Evolutionary conservation across 2,113 vertebrate species (phyloP).

Genomic region (Datnioides undecimradiatus): DNA sequence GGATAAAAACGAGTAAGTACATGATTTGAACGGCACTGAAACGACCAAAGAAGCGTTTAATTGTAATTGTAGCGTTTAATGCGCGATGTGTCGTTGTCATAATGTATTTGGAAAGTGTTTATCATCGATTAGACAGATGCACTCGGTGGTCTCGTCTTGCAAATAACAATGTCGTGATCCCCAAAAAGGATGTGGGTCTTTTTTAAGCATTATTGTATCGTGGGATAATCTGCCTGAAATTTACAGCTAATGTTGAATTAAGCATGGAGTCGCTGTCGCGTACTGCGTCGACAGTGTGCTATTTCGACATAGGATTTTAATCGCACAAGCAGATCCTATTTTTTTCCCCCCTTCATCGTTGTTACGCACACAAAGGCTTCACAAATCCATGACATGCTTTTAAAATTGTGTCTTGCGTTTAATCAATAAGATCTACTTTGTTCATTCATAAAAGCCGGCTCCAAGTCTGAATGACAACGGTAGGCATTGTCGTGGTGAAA

Average conservation of each 20-base stretch:
- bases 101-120: constrained; percentile 53
- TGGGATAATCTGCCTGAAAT: neutral
- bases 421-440: constrained; percentile 53
- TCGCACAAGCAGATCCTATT: neutral
- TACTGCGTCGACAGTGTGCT: constrained; percentile 30
- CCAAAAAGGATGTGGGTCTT: constrained; percentile 18
- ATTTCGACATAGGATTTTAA: constrained; percentile 29
- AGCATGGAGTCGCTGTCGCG: constrained; percentile 2
- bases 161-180: constrained; percentile 48
- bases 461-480: constrained; percentile 67
- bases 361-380: neutral
- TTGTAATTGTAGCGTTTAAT: constrained; percentile 1
- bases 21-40: neutral
- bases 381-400: constrained; percentile 5
- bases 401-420: constrained; percentile 28
- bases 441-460: constrained; percentile 73
- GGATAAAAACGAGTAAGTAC: constrained; percentile 90
- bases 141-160: constrained; percentile 60
- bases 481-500: constrained; percentile 58
- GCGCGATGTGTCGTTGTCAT: constrained; percentile 22
- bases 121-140: constrained; percentile 61
- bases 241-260: constrained; percentile 14
- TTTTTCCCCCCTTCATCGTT: neutral
- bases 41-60: neutral
- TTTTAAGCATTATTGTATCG: neutral